Base-by-base conservation (phyloP, 1,140 invertebrate genomes). In the Frieseomelitta varia region DNA sequence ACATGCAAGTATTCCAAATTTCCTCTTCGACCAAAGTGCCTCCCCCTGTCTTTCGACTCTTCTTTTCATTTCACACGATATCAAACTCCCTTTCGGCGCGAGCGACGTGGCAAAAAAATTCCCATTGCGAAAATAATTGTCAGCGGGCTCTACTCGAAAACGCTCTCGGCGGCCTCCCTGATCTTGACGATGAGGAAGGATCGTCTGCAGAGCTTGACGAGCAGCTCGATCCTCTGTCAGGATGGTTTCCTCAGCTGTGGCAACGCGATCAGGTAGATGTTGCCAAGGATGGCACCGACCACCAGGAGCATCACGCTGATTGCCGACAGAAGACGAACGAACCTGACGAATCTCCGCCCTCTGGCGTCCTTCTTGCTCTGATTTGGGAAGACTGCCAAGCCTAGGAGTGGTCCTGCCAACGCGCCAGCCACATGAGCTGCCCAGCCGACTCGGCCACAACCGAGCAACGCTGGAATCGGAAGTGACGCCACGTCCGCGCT, bases 361-460 rank as follows among this genome's bases (percentile, higher is more conserved):
- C 93, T 87, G 19, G 92, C 88, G 86, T 94, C 94, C 81, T 94
- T 94, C 88, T 93, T 94, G 83, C 93, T 94, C 77, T 95, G 93
- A 4, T 94, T 94, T 0, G 94, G 95, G 87, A 98, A 97, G 4
- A 98, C 94, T 8, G 98, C 94, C 56, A 98, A 96, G 1, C 97
- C 98, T n/a, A 98, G 91, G 3, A 98, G 95, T 0, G 98, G 93
- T 1, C 98, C 98, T 6, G 97, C 96, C 1, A 97, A 87, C 1
- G 97, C 98, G 15, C 98, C 98, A 34, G 97, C 97, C 39, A 97
- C 93, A 91, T 98, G 97, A 1, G 98, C 97, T 12, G 97, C 96
- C 96, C 98, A 97, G 58, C 97, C 97, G 55, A 97, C 96, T 27
- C 95, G 93, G 0, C 94, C 88, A 75, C 90, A 93, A 91, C 95